Conservation (phyloP, 2,888 invertebrate species). For the Andrena camellia region DNA sequence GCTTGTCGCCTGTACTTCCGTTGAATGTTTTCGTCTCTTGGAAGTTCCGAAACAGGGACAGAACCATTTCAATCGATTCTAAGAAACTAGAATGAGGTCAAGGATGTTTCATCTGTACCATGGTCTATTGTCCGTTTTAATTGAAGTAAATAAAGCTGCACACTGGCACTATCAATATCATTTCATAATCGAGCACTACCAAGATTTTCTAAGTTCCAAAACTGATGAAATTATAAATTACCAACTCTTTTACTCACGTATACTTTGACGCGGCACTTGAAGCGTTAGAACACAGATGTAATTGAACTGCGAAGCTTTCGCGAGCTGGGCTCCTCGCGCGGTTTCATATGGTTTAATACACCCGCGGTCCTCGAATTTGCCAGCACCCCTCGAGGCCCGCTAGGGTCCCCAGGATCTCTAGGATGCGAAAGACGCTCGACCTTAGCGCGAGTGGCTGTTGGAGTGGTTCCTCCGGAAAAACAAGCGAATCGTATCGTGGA, state of each 20-base stretch:
- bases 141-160: constrained; percentile 15
- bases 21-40: constrained; percentile 6
- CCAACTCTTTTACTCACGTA: too few relatives aligned
- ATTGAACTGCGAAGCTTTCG: too few relatives aligned
- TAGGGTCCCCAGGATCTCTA: background rate
- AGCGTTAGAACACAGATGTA: too few relatives aligned
- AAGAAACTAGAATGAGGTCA: background rate
- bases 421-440: background rate
- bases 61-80: constrained; percentile 22
- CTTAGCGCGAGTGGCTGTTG: background rate
- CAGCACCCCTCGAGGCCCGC: background rate
- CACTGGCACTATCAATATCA: background rate
- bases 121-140: constrained; percentile 15
- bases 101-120: background rate
- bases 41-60: constrained; percentile 20
- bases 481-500: constrained; percentile 59
- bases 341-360: background rate
- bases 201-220: too few relatives aligned
- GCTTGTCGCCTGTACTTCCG: constrained; percentile 13
- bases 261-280: too few relatives aligned
- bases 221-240: too few relatives aligned
- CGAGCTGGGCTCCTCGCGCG: background rate
- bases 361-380: background rate
- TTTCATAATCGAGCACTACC: background rate
- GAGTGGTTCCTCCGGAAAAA: constrained; percentile 39